phyloP scores from a whole-genome alignment of 2,888 invertebrate species.

The Limnephilus marmoratus region DNA sequence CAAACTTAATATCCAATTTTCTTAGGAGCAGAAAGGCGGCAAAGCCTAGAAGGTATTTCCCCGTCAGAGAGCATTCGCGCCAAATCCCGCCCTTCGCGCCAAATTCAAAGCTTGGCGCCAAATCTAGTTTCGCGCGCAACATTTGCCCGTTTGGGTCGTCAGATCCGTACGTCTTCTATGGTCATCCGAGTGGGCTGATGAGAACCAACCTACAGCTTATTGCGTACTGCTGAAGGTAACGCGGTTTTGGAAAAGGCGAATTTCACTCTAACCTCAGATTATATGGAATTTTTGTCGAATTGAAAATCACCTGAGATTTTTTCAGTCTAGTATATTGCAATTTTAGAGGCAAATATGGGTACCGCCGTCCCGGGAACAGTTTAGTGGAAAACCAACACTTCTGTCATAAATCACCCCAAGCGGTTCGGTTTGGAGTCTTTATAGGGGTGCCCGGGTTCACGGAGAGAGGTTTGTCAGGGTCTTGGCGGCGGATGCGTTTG shows the following conservation, averaged over 20 bases:
- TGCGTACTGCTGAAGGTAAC: conserved; percentile 20
- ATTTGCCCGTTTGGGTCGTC: conserved; percentile 57
- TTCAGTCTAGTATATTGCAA: too few relatives aligned
- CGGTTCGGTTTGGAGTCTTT: too few relatives aligned
- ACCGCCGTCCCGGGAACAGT: too few relatives aligned
- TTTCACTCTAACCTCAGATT: not conserved
- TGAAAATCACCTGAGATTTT: not conserved
- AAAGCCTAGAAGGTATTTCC: conserved; percentile 10
- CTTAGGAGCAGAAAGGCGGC: conserved; percentile 26
- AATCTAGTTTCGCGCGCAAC: conserved; percentile 51
- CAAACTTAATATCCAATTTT: conserved; percentile 45
- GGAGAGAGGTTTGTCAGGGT: too few relatives aligned
- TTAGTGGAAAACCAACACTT: too few relatives aligned
- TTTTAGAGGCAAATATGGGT: too few relatives aligned
- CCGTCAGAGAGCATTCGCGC: conserved; percentile 21
- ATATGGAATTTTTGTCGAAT: not conserved
- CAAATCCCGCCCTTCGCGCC: conserved; percentile 12
- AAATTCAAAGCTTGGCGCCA: conserved; percentile 11
- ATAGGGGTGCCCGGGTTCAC: too few relatives aligned
- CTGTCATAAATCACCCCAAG: too few relatives aligned
- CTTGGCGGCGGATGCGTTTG: too few relatives aligned
- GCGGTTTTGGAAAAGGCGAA: not conserved
- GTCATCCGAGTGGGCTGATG: conserved; percentile 28
- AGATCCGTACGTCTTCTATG: conserved; percentile 57
- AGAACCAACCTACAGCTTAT: conserved; percentile 22